Percentiles rank a stretch among this genome's conserved stretches.
Evolutionary conservation across 2,888 invertebrate genomes (phyloP).

Genomic region (Craniophora ligustri): DNA sequence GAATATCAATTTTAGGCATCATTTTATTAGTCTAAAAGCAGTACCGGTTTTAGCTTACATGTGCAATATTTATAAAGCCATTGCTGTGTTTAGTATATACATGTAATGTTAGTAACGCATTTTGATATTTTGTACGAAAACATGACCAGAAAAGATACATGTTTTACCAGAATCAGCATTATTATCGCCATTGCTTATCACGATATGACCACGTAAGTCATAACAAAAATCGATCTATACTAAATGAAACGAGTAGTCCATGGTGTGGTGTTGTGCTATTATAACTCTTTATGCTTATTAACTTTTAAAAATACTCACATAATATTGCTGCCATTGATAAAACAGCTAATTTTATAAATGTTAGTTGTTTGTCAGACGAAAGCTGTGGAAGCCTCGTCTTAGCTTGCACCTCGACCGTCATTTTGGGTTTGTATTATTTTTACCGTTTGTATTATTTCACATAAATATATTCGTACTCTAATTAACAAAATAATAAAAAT

Average conservation of each 20-base stretch:
- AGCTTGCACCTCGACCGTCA: slow-evolving; percentile 79
- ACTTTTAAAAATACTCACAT: slow-evolving; percentile 90
- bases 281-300: slow-evolving; percentile 21
- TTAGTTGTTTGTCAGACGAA: slow-evolving; percentile 86
- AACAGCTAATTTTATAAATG: slow-evolving; percentile 92
- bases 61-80: not conserved
- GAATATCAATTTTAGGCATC: no score
- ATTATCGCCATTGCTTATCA: slow-evolving; percentile 54
- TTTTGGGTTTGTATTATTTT: slow-evolving; percentile 59
- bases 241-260: slow-evolving; percentile 10
- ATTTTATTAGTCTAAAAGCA: no score
- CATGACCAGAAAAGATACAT: slow-evolving; percentile 2
- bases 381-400: slow-evolving; percentile 79
- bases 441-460: slow-evolving; percentile 49
- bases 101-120: not conserved
- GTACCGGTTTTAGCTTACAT: not conserved
- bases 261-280: slow-evolving; percentile 5
- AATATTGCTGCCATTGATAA: slow-evolving; percentile 96
- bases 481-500: slow-evolving; percentile 25
- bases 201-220: slow-evolving; percentile 66
- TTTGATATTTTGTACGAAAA: not conserved
- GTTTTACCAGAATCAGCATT: slow-evolving; percentile 40
- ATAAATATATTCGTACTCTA: slow-evolving; percentile 55
- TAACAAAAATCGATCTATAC: slow-evolving; percentile 33
- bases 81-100: not conserved